phyloP scores from a whole-genome alignment of 2,888 invertebrate genomes.

The Synanthedon tipuliformis region DNA sequence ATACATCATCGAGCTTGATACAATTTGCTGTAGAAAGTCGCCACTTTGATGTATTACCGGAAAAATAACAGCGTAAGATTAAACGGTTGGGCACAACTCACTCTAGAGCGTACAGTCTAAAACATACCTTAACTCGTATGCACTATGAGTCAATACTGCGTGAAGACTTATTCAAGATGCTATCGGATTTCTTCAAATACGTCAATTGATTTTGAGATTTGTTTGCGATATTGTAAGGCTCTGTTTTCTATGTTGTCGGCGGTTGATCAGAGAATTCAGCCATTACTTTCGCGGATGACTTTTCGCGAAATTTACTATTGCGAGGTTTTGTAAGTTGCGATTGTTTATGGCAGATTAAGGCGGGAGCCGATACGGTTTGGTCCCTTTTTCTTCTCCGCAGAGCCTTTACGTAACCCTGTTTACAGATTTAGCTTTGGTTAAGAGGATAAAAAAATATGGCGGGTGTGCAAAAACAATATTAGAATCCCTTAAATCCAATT shows the following conservation, averaged over 20 bases:
- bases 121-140: not conserved
- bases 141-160: not conserved
- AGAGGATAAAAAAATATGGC: slow-evolving; percentile 42
- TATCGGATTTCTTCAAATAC: not conserved
- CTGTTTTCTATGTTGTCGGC: not conserved
- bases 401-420: slow-evolving; percentile 23
- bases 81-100: slow-evolving; percentile 31
- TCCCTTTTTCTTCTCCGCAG: slow-evolving; percentile 28
- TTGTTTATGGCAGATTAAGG: slow-evolving; percentile 54
- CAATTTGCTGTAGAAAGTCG: slow-evolving; percentile 52
- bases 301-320: slow-evolving; percentile 44
- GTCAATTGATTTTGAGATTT: not conserved
- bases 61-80: slow-evolving; percentile 53
- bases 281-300: slow-evolving; percentile 47
- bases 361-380: slow-evolving; percentile 32
- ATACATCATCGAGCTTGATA: slow-evolving; percentile 54
- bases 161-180: not conserved
- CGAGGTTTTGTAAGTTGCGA: slow-evolving; percentile 39
- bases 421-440: slow-evolving; percentile 31
- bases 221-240: not conserved
- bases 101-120: slow-evolving; percentile 2
- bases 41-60: slow-evolving; percentile 56
- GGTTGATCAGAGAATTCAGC: slow-evolving; percentile 36
- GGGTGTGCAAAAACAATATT: not conserved
- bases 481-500: not conserved